phyloP scores from a whole-genome alignment of 2,797 vertebrate species.

The Coranthus polyacanthus region DNA sequence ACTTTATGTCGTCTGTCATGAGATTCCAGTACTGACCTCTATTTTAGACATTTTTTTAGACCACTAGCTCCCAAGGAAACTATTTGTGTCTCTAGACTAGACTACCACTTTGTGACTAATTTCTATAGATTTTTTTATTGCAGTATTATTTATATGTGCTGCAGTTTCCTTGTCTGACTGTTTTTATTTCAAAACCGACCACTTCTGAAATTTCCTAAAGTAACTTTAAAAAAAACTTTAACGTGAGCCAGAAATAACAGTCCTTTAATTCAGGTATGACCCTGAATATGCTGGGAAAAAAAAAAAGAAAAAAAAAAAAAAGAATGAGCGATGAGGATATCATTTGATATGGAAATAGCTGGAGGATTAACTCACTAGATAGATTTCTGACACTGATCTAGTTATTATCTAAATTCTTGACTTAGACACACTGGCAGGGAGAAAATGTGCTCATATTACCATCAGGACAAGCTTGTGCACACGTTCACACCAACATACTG shows the following conservation, averaged over 20 bases:
- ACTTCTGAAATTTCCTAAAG: neutral
- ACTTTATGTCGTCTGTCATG: neutral
- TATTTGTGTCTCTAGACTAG: too few relatives aligned
- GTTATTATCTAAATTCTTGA: conserved; percentile 38
- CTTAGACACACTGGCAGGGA: conserved; percentile 9
- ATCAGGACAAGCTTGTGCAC: conserved; percentile 2
- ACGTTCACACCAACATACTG: neutral
- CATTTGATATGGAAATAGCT: conserved; percentile 30
- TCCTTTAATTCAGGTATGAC: conserved; percentile 9
- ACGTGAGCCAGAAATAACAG: conserved; percentile 2
- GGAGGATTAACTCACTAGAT: conserved; percentile 17
- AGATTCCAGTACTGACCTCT: too few relatives aligned
- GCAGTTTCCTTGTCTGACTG: too few relatives aligned
- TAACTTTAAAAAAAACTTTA: conserved; percentile 3
- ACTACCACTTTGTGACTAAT: too few relatives aligned
- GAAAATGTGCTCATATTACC: neutral
- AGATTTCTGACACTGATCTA: conserved; percentile 26
- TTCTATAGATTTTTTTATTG: too few relatives aligned
- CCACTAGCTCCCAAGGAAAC: too few relatives aligned
- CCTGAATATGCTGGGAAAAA: neutral
- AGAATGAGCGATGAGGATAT: conserved; percentile 2
- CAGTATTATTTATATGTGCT: too few relatives aligned
- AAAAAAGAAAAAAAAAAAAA: neutral
- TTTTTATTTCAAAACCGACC: too few relatives aligned
- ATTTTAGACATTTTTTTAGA: too few relatives aligned